A percentile compares a stretch with the other conserved stretches of the same genome.
phyloP scores from a whole-genome alignment of 2,888 invertebrate genomes.

The Dermolepida albohirtum region DNA sequence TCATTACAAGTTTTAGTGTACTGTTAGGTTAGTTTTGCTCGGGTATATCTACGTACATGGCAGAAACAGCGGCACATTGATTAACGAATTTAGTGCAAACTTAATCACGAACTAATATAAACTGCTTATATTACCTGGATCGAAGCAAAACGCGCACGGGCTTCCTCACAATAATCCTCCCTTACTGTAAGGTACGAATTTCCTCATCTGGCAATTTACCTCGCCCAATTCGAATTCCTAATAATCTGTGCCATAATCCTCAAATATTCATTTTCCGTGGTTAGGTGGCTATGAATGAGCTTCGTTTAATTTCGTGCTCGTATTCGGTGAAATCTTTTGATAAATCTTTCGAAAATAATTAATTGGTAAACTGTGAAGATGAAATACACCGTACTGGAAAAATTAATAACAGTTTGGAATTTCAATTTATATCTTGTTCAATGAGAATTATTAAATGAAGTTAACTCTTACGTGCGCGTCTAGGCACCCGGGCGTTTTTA shows the following conservation, averaged over 20 bases:
- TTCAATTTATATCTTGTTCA: too few relatives aligned
- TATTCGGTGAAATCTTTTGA: too few relatives aligned
- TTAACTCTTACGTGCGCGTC: too few relatives aligned
- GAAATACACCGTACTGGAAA: too few relatives aligned
- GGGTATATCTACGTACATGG: not conserved
- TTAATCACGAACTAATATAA: slow-evolving; percentile 41
- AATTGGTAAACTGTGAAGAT: too few relatives aligned
- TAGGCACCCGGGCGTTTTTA: too few relatives aligned
- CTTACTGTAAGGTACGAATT: not conserved
- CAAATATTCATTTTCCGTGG: slow-evolving; percentile 22
- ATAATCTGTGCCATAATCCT: slow-evolving; percentile 25
- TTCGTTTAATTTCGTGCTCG: slow-evolving; percentile 1
- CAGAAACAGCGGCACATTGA: slow-evolving; percentile 8
- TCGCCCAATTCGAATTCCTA: slow-evolving; percentile 29
- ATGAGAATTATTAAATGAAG: too few relatives aligned
- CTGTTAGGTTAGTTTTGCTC: slow-evolving; percentile 1
- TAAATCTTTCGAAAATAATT: too few relatives aligned
- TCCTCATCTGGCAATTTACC: slow-evolving; percentile 23
- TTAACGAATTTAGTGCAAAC: slow-evolving; percentile 37
- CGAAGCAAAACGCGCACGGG: slow-evolving; percentile 21
- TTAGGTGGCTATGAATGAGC: slow-evolving; percentile 6
- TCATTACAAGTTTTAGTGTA: slow-evolving; percentile 23
- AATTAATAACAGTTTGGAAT: too few relatives aligned
- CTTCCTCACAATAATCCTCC: slow-evolving; percentile 6
- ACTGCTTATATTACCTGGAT: slow-evolving; percentile 40